Base-by-base conservation (phyloP, 2,888 invertebrate species). In the Schizotus pectinicornis region DNA sequence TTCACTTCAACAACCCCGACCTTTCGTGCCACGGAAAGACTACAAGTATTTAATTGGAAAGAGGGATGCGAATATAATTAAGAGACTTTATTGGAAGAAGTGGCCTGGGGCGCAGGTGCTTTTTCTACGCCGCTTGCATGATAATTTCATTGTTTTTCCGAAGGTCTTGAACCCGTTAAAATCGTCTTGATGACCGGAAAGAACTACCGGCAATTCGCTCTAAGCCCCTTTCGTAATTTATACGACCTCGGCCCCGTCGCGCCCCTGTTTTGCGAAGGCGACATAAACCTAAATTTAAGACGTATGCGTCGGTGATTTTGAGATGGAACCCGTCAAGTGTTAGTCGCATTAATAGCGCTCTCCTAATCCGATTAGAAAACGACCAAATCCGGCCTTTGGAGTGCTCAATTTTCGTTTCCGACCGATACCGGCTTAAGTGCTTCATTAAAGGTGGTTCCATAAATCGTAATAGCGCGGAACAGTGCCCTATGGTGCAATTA, bases 381-480 rank as follows among this genome's bases (percentile, higher is more conserved):
- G 59, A 50, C 65, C 58, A 65, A 65, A 60, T 64, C 61, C 63
- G 51, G 49, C 60, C 47, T 55, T 61, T 53, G 50, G 43, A 48
- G 56, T 64, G 64, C 62, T 64, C 64, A 68, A 70, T 71, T 71
- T 68, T 67, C 67, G 60, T 61, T 49, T 56, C 55, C 59, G 62
- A 66, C 64, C 62, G 63, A 53, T 60, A 59, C 56, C 63, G 61
- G 67, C 70, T 72, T 70, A 67, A 67, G 65, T 65, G 67, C 69
- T 69, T 74, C 71, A 73, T 73, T 72, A 72, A 71, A 71, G 70
- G 67, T 70, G 70, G 69, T 62, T 65, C 71, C 65, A 71, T 74
- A 72, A 74, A 71, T 72, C 70, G 71, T 69, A 71, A 73, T 69
- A 62, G 67, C 62, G 65, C 68, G 64, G 67, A 72, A 73, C 68